Conservation (phyloP, 2,113 vertebrate species). For the Centropristis striata region DNA sequence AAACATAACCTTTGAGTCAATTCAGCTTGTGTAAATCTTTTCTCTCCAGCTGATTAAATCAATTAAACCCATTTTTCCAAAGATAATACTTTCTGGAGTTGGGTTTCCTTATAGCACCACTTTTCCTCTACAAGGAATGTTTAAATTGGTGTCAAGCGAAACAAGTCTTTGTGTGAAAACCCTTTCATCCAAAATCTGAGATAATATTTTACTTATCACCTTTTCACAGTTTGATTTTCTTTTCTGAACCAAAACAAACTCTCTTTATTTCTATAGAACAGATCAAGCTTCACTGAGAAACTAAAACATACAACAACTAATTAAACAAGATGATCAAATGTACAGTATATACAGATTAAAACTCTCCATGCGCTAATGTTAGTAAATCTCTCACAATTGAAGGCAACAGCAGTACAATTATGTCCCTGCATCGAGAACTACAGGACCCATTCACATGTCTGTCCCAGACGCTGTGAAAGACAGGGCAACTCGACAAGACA, state of each 20-base stretch:
- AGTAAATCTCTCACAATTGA: slow-evolving; percentile 27
- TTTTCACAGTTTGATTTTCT: slow-evolving; percentile 53
- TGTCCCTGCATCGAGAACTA: slow-evolving; percentile 30
- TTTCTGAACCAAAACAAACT: slow-evolving; percentile 45
- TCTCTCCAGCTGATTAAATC: slow-evolving; percentile 57
- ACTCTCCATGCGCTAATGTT: slow-evolving; percentile 10
- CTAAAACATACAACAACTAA: slow-evolving; percentile 8
- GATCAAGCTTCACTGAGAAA: slow-evolving; percentile 44
- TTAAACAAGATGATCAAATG: slow-evolving; percentile 42
- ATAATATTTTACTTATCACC: slow-evolving; percentile 71
- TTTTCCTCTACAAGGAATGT: slow-evolving; percentile 58
- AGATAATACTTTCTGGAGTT: slow-evolving; percentile 62
- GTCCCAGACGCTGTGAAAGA: slow-evolving; percentile 56
- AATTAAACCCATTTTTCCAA: slow-evolving; percentile 67
- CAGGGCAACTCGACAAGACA: slow-evolving; percentile 50
- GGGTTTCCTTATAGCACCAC: slow-evolving; percentile 38
- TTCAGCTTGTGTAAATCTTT: slow-evolving; percentile 39
- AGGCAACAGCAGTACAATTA: slow-evolving; percentile 18
- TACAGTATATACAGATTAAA: slow-evolving; percentile 33
- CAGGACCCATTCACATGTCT: slow-evolving; percentile 52
- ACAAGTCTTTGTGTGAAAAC: slow-evolving; percentile 54
- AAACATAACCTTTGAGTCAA: slow-evolving; percentile 52
- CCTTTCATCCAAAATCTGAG: slow-evolving; percentile 52
- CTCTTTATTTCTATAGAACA: slow-evolving; percentile 32
- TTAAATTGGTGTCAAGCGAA: slow-evolving; percentile 69